phyloP scores from a whole-genome alignment of 2,888 invertebrate genomes.

The Synergus laeviventris region DNA sequence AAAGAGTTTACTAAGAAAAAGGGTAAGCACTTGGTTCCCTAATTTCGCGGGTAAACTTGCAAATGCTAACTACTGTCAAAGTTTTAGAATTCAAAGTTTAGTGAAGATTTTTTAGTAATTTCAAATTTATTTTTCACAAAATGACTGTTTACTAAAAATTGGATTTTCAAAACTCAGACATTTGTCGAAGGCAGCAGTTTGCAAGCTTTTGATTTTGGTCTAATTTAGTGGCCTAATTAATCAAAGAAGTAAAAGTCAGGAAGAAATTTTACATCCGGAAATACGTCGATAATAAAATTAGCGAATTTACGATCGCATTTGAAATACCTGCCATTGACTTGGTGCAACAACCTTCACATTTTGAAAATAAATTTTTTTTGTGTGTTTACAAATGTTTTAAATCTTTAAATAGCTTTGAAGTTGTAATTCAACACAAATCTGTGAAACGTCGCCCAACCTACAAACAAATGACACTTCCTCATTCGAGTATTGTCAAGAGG shows the following conservation, averaged over 20 bases:
- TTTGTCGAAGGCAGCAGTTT: too few relatives aligned
- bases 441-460: not conserved
- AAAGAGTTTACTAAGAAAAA: not conserved
- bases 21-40: not conserved
- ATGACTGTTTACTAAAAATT: not conserved
- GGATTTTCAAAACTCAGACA: not conserved
- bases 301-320: not conserved
- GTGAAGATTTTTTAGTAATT: not conserved
- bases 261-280: not conserved
- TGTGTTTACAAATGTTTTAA: not conserved
- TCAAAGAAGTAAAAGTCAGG: not conserved
- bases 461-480: not conserved
- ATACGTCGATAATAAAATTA: slow-evolving; percentile 2
- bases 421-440: not conserved
- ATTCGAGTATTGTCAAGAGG: slow-evolving; percentile 5
- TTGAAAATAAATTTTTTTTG: not conserved
- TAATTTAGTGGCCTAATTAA: not conserved
- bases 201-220: not conserved
- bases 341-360: not conserved
- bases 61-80: not conserved
- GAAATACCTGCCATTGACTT: not conserved
- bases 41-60: not conserved
- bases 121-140: too few relatives aligned
- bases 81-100: not conserved
- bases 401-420: not conserved